Evolutionary conservation across 2,113 vertebrate genomes (phyloP), one percentile per base, ranked within the genome.

Genomic region (Percopsis transmontana): DNA sequence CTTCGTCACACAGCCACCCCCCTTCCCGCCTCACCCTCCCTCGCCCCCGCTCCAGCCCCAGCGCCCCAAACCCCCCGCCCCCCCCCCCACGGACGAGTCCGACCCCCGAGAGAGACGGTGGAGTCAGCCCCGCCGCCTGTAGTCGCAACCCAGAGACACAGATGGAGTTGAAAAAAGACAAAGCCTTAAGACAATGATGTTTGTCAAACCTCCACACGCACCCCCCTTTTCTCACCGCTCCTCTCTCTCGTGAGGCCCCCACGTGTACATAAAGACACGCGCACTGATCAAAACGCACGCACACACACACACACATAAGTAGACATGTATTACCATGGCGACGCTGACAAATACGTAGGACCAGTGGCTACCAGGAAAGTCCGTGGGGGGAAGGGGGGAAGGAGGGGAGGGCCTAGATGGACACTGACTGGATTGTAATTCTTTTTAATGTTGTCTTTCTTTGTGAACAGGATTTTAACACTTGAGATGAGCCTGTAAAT

Each of bases 161-260:
- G 65, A 71, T 76, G 64, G 72, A 74, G 70, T 77, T 64, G 42
- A 51, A 33, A 53, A 58, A 24, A 54, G 65, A 62, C 85, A 79
- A 86, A 85, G 90, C 91, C 90, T 92, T 92, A 91, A 90, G 86
- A 90, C 85, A 88, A 83, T 82, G 74, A 86, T 71, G 81, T 88
- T 87, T 89, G 77, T 87, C 80, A 66, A 52, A 53, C 39, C 27
- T 21, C 62, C 23, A 42, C 68, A 72, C 74, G 58, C 74, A 61
- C 42, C 44, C 9, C n/a, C 24, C 39, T 19, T n/a, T 18, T 7
- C 44, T n/a, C 39, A 14, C 2, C 27, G 3, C 45, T 62, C 62
- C 48, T 40, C 42, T 23, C 44, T 38, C 16, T 73, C 62, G 71
- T 52, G n/a, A 44, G 63, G 5, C 63, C 66, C 70, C 72, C 58